Evolutionary conservation across 1,140 invertebrate species (phyloP).

Genomic region (Oryctes rhinoceros): DNA sequence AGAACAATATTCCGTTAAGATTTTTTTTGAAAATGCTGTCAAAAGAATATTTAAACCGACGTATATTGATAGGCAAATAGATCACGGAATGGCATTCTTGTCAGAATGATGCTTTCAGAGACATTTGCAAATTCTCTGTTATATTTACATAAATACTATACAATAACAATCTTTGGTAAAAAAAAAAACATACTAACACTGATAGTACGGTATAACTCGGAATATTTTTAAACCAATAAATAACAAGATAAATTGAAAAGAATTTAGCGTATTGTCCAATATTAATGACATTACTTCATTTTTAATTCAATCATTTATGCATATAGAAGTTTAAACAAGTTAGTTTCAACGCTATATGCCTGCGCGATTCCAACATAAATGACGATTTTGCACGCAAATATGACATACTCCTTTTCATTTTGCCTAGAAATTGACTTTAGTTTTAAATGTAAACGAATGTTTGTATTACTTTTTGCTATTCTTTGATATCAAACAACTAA

Average conservation of each 20-base stretch:
- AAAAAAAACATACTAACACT: slow-evolving; percentile 45
- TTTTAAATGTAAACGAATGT: too few relatives aligned
- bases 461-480: too few relatives aligned
- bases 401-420: too few relatives aligned
- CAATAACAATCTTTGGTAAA: slow-evolving; percentile 59
- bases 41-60: background rate
- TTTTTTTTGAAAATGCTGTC: background rate
- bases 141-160: slow-evolving; percentile 58
- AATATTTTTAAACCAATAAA: slow-evolving; percentile 17
- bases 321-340: too few relatives aligned
- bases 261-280: too few relatives aligned
- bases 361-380: too few relatives aligned
- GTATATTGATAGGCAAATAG: background rate
- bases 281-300: too few relatives aligned
- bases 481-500: too few relatives aligned
- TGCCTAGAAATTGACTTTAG: too few relatives aligned
- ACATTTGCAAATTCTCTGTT: slow-evolving; percentile 38
- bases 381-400: too few relatives aligned
- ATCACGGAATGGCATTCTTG: slow-evolving; percentile 37
- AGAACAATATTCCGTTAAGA: slow-evolving; percentile 30
- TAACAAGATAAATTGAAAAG: background rate
- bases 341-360: too few relatives aligned
- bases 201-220: slow-evolving; percentile 42
- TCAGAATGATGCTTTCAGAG: slow-evolving; percentile 20
- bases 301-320: too few relatives aligned